phyloP scores from a whole-genome alignment of 2,888 invertebrate genomes.

The Rhingia rostrata region DNA sequence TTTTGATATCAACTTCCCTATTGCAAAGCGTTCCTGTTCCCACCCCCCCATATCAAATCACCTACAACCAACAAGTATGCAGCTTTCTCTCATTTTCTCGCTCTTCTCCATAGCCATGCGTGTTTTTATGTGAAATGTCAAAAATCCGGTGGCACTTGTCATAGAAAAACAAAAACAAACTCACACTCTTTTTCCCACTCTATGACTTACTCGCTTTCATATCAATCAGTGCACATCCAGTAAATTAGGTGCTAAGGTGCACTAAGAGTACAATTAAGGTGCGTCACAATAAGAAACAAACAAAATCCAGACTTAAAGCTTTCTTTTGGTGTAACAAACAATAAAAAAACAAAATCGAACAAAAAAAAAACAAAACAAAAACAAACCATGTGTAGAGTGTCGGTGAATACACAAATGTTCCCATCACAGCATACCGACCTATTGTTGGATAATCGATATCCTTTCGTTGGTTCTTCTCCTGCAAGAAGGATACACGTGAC shows the following conservation, averaged over 20 bases:
- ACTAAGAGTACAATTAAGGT: slow-evolving; percentile 16
- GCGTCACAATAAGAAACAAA: slow-evolving; percentile 21
- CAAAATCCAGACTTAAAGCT: slow-evolving; percentile 52
- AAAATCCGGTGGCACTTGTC: slow-evolving; percentile 19
- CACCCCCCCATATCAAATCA: not conserved
- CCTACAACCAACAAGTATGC: not conserved
- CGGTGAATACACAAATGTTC: slow-evolving; percentile 86
- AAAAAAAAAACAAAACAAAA: slow-evolving; percentile 74
- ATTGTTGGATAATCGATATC: slow-evolving; percentile 84
- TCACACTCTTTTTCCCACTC: not conserved
- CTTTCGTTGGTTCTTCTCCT: slow-evolving; percentile 76
- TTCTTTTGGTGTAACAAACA: not conserved
- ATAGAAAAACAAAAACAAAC: slow-evolving; percentile 37
- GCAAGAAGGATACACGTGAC: slow-evolving; percentile 34
- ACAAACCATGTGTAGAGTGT: slow-evolving; percentile 86
- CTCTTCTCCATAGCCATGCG: slow-evolving; percentile 40
- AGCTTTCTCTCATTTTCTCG: slow-evolving; percentile 30
- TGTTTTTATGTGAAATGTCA: slow-evolving; percentile 21
- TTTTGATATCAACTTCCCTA: not conserved
- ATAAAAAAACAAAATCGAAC: slow-evolving; percentile 26
- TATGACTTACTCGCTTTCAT: not conserved
- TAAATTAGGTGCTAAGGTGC: slow-evolving; percentile 43
- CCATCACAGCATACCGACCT: slow-evolving; percentile 86
- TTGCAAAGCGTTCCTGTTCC: too few species aligned
- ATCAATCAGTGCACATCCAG: slow-evolving; percentile 13